Conservation (phyloP, 2,113 vertebrate genomes). For the Oenanthe oenanthe region DNA sequence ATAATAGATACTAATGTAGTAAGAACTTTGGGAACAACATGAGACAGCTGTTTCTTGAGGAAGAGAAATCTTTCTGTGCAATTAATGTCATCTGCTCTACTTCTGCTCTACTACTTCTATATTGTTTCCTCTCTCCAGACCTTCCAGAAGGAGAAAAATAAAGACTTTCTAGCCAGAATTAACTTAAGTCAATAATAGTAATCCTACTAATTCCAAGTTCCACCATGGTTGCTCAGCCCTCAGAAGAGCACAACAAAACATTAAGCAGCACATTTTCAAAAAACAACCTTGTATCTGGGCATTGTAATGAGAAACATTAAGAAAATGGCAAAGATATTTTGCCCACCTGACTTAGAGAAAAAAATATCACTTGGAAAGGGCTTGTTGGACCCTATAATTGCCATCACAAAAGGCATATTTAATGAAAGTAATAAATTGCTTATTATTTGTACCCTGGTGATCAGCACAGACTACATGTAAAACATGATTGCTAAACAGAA, state of each 20-base stretch:
- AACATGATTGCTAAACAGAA: background rate
- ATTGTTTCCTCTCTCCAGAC: background rate
- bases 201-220: background rate
- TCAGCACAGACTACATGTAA: background rate
- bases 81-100: slow-evolving; percentile 22
- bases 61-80: background rate
- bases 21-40: background rate
- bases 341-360: background rate
- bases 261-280: background rate
- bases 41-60: background rate
- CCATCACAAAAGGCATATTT: background rate
- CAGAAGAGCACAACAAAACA: background rate
- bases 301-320: background rate
- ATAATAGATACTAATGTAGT: background rate
- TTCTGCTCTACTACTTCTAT: slow-evolving; percentile 34
- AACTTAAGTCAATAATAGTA: background rate
- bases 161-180: background rate
- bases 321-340: background rate
- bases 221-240: background rate
- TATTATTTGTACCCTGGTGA: background rate
- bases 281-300: background rate
- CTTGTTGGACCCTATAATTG: background rate
- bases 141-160: background rate
- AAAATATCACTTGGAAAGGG: background rate
- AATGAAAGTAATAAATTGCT: background rate